phyloP scores from a whole-genome alignment of 2,113 vertebrate species.

The Riparia riparia region DNA sequence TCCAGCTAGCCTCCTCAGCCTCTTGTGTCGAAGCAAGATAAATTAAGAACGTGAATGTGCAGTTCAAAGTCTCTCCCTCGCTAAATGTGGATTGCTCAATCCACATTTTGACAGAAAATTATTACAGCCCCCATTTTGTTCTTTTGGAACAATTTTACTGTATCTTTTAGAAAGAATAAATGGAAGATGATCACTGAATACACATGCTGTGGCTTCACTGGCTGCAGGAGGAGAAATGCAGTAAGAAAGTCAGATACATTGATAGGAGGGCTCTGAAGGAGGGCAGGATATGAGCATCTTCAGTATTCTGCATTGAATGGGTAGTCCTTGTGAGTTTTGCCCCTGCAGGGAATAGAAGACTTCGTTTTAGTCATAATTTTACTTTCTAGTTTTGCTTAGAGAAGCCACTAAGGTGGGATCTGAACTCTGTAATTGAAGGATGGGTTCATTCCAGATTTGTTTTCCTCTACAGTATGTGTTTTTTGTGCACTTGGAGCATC shows the following conservation, averaged over 20 bases:
- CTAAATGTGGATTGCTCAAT: background rate
- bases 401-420: background rate
- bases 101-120: background rate
- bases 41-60: background rate
- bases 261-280: background rate
- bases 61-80: background rate
- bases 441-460: background rate
- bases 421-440: background rate
- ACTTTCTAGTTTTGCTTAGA: background rate
- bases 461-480: background rate
- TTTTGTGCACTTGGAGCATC: background rate
- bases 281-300: background rate
- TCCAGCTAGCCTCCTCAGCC: background rate
- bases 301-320: constrained; percentile 40
- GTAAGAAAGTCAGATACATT: background rate
- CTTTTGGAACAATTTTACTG: background rate
- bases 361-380: background rate
- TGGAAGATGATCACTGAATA: background rate
- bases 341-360: background rate
- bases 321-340: constrained; percentile 44
- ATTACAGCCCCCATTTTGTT: background rate
- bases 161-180: background rate
- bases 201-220: background rate
- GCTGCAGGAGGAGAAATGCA: background rate
- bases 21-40: background rate